phyloP scores from a whole-genome alignment of 2,888 invertebrate genomes.

The Orthosia gracilis region DNA sequence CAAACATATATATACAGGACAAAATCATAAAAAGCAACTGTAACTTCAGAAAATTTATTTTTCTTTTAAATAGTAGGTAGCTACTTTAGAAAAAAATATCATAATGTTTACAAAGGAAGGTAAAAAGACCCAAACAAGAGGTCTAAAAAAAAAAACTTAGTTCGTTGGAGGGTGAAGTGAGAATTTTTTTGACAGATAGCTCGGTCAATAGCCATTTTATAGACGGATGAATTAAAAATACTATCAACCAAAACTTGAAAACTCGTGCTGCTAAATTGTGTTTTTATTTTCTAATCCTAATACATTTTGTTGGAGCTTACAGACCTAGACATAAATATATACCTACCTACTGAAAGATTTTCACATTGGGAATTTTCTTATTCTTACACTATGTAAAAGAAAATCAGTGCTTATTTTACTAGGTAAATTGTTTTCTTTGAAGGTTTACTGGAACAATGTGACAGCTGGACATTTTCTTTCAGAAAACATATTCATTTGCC shows the following conservation, averaged over 20 bases:
- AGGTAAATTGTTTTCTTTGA: conserved; percentile 3
- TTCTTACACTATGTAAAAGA: background rate
- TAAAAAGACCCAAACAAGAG: background rate
- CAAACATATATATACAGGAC: no score
- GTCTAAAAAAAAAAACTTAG: background rate
- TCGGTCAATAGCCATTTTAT: background rate
- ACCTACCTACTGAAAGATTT: background rate
- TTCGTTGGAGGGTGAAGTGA: conserved; percentile 2
- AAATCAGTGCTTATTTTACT: background rate
- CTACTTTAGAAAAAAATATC: no score
- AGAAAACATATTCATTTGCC: background rate
- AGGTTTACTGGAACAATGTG: background rate
- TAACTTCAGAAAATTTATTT: no score
- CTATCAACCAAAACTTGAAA: background rate
- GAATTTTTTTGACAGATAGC: background rate
- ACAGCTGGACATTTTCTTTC: background rate
- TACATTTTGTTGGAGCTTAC: background rate
- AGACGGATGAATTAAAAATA: conserved; percentile 17
- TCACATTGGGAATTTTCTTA: background rate
- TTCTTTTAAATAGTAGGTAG: no score
- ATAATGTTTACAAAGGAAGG: background rate
- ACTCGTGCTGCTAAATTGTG: background rate
- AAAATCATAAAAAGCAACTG: no score
- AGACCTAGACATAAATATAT: background rate
- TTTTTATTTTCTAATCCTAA: background rate